Conservation (phyloP, 1,140 invertebrate genomes). For the Drosophila pandora region DNA sequence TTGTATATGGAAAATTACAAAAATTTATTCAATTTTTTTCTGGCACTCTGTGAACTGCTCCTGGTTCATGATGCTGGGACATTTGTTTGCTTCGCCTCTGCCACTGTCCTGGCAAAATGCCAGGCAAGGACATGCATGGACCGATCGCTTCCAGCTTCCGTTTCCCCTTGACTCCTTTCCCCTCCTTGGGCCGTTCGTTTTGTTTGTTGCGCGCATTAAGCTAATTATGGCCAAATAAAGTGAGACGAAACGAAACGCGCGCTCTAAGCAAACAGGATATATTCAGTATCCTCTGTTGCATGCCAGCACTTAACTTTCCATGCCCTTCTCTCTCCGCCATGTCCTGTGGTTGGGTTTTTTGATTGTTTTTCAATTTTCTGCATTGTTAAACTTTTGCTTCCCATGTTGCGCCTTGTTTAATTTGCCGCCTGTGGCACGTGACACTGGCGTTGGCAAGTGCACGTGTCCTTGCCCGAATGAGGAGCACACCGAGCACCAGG, state of each 20-base stretch:
- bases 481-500: neutral
- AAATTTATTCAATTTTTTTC: constrained; percentile 42
- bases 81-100: constrained; percentile 66
- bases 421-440: constrained; percentile 73
- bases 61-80: constrained; percentile 39
- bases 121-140: constrained; percentile 64
- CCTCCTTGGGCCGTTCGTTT: constrained; percentile 37
- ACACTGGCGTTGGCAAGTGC: constrained; percentile 64
- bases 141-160: constrained; percentile 9
- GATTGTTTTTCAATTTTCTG: constrained; percentile 84
- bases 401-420: constrained; percentile 69
- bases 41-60: constrained; percentile 27
- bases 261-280: constrained; percentile 53
- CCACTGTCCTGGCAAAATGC: constrained; percentile 54
- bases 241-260: constrained; percentile 68
- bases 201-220: constrained; percentile 79
- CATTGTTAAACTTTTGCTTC: constrained; percentile 79
- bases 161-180: constrained; percentile 4
- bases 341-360: constrained; percentile 55
- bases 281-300: constrained; percentile 19
- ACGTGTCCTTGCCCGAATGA: constrained; percentile 10
- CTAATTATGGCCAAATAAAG: constrained; percentile 81
- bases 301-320: constrained; percentile 71
- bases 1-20: neutral
- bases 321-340: constrained; percentile 9